Evolutionary conservation across 2,113 vertebrate genomes (phyloP), one percentile per base, ranked within the genome.

Genomic region (Gymnogyps californianus): DNA sequence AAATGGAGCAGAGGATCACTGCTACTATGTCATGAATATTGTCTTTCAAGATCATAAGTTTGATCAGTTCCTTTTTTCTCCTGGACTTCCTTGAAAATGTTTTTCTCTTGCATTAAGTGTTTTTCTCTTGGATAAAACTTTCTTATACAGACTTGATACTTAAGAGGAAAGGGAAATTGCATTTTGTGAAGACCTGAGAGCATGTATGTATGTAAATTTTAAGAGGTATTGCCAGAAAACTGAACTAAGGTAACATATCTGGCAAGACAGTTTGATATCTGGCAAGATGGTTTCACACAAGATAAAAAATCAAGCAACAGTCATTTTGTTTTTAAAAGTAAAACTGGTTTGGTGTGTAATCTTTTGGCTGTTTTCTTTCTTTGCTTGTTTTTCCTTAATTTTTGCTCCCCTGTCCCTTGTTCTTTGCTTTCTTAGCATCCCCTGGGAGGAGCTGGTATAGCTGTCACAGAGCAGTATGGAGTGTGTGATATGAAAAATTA

Each of bases 31-130:
- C 61, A 89, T 83, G 74, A 97, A 97, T 95, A 89, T 58, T 87
- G 76, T 81, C 94, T 96, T 96, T 96, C 83, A 94, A 88, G 96
- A 89, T 90, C 76, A 21, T 62, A 81, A 87, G 87, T 83, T 89
- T 89, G 51, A 92, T 94, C 75, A 40, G 75, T 74, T 90, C 40
- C 28, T 77, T 93, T 96, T 74, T 90, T 90, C 83, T 83, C 22
- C 19, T 86, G 15, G 7, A 22, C 31, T 90, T 76, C 36, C 51
- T 40, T 58, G 79, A 95, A 96, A 92, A 93, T 72, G 7, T 88
- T 96, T 83, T 83, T 90, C 58, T 69, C 47, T 72, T 93, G n/a
- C 77, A 84, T 34, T 49, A 40, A 31, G 17, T 79, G 28, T 66
- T 96, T 93, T 87, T 89, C 11, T 70, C 12, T 49, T 74, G 21